phyloP scores from a whole-genome alignment of 1,140 invertebrate species.

The Drosophila novamexicana region DNA sequence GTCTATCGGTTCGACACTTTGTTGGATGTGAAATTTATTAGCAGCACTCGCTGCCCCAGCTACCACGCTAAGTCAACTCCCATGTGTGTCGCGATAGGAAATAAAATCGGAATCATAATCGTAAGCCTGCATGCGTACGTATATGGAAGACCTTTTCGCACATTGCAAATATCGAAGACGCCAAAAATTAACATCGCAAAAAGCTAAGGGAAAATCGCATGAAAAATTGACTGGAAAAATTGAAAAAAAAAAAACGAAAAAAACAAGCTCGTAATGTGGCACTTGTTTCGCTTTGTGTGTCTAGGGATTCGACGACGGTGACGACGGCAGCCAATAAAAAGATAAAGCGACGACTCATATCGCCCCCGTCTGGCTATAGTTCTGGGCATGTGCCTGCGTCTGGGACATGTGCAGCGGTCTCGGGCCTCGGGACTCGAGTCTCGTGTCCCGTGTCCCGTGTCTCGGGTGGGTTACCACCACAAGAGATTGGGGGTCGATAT shows the following conservation, averaged over 20 bases:
- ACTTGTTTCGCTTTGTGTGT: constrained; percentile 46
- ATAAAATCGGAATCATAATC: constrained; percentile 32
- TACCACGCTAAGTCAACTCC: constrained; percentile 2
- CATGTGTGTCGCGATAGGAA: constrained; percentile 25
- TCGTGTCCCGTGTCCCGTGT: constrained; percentile 45
- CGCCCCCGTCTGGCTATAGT: constrained; percentile 21
- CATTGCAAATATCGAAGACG: constrained; percentile 56
- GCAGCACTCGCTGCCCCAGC: constrained; percentile 37
- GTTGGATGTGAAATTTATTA: constrained; percentile 82
- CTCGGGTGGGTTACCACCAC: constrained; percentile 48
- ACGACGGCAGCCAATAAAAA: constrained; percentile 73
- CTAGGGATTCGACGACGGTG: constrained; percentile 36
- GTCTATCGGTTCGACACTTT: constrained; percentile 78
- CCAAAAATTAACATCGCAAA: constrained; percentile 33
- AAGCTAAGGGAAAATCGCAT: constrained; percentile 42
- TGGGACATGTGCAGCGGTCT: constrained; percentile 56
- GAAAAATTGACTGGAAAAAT: constrained; percentile 48
- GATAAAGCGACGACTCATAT: constrained; percentile 65
- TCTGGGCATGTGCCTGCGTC: constrained; percentile 29
- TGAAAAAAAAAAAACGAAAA: constrained; percentile 29
- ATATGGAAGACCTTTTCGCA: constrained; percentile 47
- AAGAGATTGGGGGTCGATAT: constrained; percentile 37
- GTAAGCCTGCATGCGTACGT: constrained; percentile 41
- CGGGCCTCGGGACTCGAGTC: constrained; percentile 13
- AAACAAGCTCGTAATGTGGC: constrained; percentile 43